Base-by-base conservation (phyloP, 1,140 invertebrate species). In the Diorhabda carinulata region DNA sequence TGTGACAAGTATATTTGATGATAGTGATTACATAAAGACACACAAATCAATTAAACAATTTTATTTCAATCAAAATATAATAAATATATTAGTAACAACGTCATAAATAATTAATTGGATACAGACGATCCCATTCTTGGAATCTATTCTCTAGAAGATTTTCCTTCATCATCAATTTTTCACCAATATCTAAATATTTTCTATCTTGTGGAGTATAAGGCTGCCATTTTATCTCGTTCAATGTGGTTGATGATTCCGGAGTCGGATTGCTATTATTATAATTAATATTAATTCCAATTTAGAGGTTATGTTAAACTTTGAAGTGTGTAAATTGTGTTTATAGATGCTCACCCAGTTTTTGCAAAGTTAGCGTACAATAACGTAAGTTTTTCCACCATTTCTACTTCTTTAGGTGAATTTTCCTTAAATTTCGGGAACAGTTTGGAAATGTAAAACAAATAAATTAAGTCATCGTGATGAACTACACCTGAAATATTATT, bases 381-480 rank as follows among this genome's bases (percentile, higher is more conserved):
- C 0, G 84, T 85, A 73, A 86, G 72, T 43, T 81, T 80, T 43
- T 83, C 80, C 3, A 87, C 82, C 58, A 81, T 84, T 43, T 76
- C 76, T n/a, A 80, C 79, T 67, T 86, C 85, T 43, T 66, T 69
- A 2, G 82, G 80, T 72, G 85, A 83, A 57, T 77, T 80, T 69
- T 80, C 80, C 41, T 82, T 82, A 45, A 85, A 83, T 73, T 81
- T 78, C 7, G 83, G 82, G 47, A 83, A 81, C 2, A 81, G 72
- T 8, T 77, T 80, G 3, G 81, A 81, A 61, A 83, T 82, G 70
- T 83, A 83, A 77, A 88, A 88, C 7, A 89, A 70, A 77, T 89
- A 89, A 70, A 88, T 83, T 5, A 88, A 76, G 75, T 89, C 88
- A 71, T 89, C 88, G 64, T 85, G 83, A 73, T 89, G 87, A 2